These are phyloP conservation scores for Tortrix viridana DNA, from an alignment of 2,888 invertebrate species.

Conservation along the genomic window DNA sequence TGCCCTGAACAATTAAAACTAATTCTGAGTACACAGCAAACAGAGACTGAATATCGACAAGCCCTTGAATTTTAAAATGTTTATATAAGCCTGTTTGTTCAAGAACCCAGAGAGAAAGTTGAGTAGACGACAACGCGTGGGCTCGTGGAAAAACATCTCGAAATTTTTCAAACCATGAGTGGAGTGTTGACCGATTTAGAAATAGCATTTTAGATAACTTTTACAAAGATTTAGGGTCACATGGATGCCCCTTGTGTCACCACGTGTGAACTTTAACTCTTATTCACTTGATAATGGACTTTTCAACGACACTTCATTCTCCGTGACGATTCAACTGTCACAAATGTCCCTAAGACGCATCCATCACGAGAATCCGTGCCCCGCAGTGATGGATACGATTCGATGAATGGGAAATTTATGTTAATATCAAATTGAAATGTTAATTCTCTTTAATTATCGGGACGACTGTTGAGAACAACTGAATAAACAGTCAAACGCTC, in stretches of 20 bases:
- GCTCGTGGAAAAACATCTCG: conserved; percentile 42
- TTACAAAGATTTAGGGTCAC: conserved; percentile 41
- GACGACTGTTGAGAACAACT: conserved; percentile 56
- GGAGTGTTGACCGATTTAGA: conserved; percentile 18
- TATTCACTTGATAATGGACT: conserved; percentile 53
- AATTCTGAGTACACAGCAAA: conserved; percentile 54
- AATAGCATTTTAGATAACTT: neutral
- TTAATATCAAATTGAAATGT: conserved; percentile 76
- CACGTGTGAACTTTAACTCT: conserved; percentile 79
- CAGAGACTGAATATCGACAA: conserved; percentile 56
- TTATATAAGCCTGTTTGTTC: conserved; percentile 59
- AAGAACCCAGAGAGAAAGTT: conserved; percentile 48
- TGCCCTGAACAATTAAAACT: conserved; percentile 53
- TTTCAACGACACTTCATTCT: conserved; percentile 61
- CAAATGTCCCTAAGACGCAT: conserved; percentile 69
- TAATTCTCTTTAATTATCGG: conserved; percentile 73
- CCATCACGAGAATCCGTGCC: conserved; percentile 60
- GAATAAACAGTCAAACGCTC: conserved; percentile 63
- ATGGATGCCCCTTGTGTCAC: conserved; percentile 53
- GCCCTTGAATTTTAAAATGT: conserved; percentile 68
- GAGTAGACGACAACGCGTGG: conserved; percentile 55
- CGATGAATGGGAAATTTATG: conserved; percentile 75
- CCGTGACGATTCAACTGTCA: conserved; percentile 75
- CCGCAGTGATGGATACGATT: conserved; percentile 69
- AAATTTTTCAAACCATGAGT: conserved; percentile 9